phyloP scores from a whole-genome alignment of 2,113 vertebrate genomes.

The Cheilinus undulatus region DNA sequence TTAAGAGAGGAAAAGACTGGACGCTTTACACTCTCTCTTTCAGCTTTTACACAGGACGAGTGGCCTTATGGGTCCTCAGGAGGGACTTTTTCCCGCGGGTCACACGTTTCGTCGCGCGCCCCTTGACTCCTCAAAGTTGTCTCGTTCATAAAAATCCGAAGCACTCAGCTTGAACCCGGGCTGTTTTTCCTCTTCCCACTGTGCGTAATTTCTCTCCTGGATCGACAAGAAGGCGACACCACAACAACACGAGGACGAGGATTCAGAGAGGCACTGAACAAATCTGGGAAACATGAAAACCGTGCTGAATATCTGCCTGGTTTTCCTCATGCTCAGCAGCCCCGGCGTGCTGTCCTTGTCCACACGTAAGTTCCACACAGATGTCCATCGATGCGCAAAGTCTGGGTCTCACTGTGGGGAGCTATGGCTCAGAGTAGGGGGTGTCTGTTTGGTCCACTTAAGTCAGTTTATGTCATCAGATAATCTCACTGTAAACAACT shows the following conservation, averaged over 20 bases:
- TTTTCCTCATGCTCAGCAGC: conserved; percentile 76
- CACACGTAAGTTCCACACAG: conserved; percentile 83
- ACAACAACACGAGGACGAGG: conserved; percentile 57
- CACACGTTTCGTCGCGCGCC: conserved; percentile 42
- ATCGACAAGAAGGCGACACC: conserved; percentile 51
- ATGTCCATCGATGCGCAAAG: conserved; percentile 62
- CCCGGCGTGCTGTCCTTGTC: conserved; percentile 80
- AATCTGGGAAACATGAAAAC: conserved; percentile 61
- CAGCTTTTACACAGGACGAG: conserved; percentile 8
- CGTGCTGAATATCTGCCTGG: conserved; percentile 62
- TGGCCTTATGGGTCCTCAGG: conserved; percentile 21
- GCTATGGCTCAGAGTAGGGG: neutral
- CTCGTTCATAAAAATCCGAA: conserved; percentile 45
- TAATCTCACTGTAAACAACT: conserved; percentile 40
- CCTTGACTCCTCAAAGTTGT: conserved; percentile 36
- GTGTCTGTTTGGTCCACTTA: neutral
- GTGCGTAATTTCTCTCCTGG: conserved; percentile 67
- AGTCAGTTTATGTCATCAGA: conserved; percentile 33
- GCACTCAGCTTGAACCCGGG: conserved; percentile 48
- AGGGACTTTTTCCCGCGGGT: conserved; percentile 43
- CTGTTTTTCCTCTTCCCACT: conserved; percentile 40
- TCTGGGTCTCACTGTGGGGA: neutral
- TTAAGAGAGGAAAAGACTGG: conserved; percentile 80
- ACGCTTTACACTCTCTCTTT: conserved; percentile 47
- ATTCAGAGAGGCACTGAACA: conserved; percentile 1